Evolutionary conservation across 2,888 invertebrate genomes (phyloP).

Genomic region (Saturnia pavonia): DNA sequence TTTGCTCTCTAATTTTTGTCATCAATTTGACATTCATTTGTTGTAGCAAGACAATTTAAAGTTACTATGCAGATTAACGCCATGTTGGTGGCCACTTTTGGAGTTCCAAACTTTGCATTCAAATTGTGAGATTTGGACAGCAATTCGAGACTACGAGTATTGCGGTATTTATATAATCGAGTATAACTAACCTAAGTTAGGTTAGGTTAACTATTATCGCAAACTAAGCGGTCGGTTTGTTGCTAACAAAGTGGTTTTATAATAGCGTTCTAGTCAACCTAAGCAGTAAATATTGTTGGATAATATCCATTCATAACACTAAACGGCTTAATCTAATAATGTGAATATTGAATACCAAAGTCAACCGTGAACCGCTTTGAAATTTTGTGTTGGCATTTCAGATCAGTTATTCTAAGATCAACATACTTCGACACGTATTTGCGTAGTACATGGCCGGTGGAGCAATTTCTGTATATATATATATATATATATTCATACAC

Average conservation of each 20-base stretch:
- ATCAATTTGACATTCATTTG: too few relatives aligned
- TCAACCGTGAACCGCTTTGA: background rate
- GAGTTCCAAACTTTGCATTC: too few relatives aligned
- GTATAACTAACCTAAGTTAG: background rate
- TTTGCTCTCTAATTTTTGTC: too few relatives aligned
- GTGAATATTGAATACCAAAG: background rate
- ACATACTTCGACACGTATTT: background rate
- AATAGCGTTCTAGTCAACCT: background rate
- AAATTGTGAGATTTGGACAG: too few relatives aligned
- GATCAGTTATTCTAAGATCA: background rate
- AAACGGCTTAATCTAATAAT: background rate
- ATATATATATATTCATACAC: too few relatives aligned
- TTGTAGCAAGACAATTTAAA: too few relatives aligned
- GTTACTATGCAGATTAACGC: too few relatives aligned
- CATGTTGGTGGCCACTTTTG: too few relatives aligned
- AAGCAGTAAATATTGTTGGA: background rate
- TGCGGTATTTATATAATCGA: background rate
- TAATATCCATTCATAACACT: background rate
- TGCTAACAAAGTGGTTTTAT: background rate
- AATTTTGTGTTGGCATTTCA: background rate
- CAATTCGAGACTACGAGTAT: too few relatives aligned
- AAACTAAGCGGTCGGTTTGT: background rate
- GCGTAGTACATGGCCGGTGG: background rate
- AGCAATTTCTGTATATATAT: background rate
- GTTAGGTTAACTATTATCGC: background rate